Percentiles rank a stretch among this genome's conserved stretches.
These are phyloP conservation scores for Urosaurus nigricauda DNA, from an alignment of 2,797 vertebrate species.

Conservation along the genomic window DNA sequence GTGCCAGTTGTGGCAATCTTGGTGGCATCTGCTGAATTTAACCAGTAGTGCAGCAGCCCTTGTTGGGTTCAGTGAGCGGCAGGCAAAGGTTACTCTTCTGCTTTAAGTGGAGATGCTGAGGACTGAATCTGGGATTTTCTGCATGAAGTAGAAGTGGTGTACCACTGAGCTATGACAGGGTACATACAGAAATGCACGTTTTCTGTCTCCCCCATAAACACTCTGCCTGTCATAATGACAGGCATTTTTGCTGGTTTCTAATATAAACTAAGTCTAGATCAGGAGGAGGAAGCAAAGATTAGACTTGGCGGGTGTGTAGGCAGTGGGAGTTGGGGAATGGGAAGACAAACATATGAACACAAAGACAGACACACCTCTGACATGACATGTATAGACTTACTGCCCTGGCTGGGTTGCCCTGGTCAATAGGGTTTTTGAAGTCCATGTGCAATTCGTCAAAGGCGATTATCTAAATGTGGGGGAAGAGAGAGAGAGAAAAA, in stretches of 20 bases:
- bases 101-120: no score
- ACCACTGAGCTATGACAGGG: neutral
- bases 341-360: constrained; percentile 45
- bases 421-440: constrained; percentile 96
- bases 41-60: no score
- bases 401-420: constrained; percentile 95
- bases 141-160: no score
- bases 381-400: constrained; percentile 85
- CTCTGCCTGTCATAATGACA: neutral
- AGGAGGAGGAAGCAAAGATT: neutral
- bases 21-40: no score
- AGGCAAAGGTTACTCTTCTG: neutral
- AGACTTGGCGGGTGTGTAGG: neutral
- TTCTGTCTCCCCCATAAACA: neutral
- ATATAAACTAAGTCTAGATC: neutral
- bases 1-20: no score
- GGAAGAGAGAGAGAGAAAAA: neutral
- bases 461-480: constrained; percentile 88
- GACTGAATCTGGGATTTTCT: no score
- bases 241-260: neutral
- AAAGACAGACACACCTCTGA: constrained; percentile 75
- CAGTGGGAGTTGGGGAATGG: neutral
- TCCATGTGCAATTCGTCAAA: constrained; percentile 95
- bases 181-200: no score
- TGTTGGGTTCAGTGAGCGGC: no score